Evolutionary conservation across 2,113 vertebrate species (phyloP).

Genomic region (Cairina moschata): DNA sequence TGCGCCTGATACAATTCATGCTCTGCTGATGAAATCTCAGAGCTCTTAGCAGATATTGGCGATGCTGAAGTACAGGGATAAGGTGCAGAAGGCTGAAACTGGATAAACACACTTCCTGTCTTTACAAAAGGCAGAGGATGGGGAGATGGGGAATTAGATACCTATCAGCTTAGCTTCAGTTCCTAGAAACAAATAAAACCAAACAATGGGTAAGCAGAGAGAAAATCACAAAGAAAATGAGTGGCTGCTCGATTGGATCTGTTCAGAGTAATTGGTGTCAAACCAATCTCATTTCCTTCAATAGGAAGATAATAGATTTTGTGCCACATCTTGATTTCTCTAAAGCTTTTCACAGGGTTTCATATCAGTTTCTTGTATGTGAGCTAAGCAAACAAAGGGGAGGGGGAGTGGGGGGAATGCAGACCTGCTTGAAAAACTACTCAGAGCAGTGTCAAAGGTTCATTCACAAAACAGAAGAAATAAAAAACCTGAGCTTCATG

Average conservation of each 20-base stretch:
- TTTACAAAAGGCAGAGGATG: neutral
- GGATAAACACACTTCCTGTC: neutral
- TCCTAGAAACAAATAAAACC: constrained; percentile 1
- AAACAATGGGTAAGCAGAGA: neutral
- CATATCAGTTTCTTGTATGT: neutral
- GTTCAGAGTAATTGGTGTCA: constrained; percentile 32
- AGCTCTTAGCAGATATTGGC: neutral
- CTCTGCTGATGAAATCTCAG: neutral
- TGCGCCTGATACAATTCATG: neutral
- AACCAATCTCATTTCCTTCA: neutral
- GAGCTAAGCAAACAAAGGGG: neutral
- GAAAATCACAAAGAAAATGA: constrained; percentile 7
- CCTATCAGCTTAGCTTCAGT: neutral
- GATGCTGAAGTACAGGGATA: neutral
- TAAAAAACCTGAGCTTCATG: neutral
- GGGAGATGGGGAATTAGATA: neutral
- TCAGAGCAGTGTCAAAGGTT: neutral
- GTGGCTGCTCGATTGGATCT: neutral
- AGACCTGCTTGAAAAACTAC: neutral
- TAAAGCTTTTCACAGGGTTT: neutral
- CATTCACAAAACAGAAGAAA: neutral
- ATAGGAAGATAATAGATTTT: constrained; percentile 4
- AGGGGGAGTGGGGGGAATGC: neutral
- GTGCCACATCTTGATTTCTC: neutral
- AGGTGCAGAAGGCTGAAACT: neutral